Conservation (phyloP, 2,888 invertebrate genomes). For the Thyatira batis region DNA sequence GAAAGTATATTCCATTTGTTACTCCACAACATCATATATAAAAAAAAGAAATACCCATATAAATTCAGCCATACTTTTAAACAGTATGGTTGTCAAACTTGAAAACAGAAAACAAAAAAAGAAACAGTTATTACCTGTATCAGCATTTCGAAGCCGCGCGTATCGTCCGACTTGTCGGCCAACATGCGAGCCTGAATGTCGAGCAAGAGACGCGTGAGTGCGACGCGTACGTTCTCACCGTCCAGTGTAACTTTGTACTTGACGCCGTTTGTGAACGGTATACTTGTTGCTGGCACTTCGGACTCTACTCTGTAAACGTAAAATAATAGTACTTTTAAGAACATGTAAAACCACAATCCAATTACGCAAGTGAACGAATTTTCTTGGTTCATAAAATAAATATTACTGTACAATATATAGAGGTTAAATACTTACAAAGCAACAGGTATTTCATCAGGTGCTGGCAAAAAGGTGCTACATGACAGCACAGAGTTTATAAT, state of each 20-base stretch:
- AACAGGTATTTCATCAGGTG: slow-evolving; percentile 85
- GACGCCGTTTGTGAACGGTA: slow-evolving; percentile 75
- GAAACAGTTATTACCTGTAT: slow-evolving; percentile 68
- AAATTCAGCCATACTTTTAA: too few species aligned
- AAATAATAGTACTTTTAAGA: too few species aligned
- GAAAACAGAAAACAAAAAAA: too few species aligned
- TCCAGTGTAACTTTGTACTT: slow-evolving; percentile 77
- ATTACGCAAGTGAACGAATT: too few species aligned
- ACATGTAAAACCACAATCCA: too few species aligned
- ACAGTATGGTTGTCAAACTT: too few species aligned
- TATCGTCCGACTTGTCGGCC: slow-evolving; percentile 88
- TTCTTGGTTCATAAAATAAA: too few species aligned
- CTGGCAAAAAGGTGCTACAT: slow-evolving; percentile 85
- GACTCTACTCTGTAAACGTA: slow-evolving; percentile 77
- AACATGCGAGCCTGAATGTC: slow-evolving; percentile 85
- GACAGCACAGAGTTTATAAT: slow-evolving; percentile 86
- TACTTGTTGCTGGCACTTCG: slow-evolving; percentile 77
- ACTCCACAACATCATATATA: too few species aligned
- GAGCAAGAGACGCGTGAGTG: slow-evolving; percentile 83
- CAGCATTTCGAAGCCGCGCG: slow-evolving; percentile 85
- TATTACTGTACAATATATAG: not conserved
- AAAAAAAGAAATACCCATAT: too few species aligned
- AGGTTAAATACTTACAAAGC: slow-evolving; percentile 72
- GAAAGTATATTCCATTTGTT: too few species aligned
- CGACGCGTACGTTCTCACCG: slow-evolving; percentile 86